Evolutionary conservation across 2,888 invertebrate species (phyloP).

Genomic region (Teleiodes luculella): DNA sequence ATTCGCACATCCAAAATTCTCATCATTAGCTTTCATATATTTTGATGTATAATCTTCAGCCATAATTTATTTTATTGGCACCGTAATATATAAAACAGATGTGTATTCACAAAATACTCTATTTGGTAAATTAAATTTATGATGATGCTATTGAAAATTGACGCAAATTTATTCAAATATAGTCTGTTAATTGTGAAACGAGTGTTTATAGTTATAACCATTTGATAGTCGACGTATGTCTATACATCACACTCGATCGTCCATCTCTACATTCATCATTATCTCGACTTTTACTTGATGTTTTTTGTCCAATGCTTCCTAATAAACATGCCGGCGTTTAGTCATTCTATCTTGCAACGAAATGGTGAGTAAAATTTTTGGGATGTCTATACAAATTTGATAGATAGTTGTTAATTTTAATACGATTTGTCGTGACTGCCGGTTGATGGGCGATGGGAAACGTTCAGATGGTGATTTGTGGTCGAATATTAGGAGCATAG

Average conservation of each 20-base stretch:
- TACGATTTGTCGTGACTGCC: slow-evolving; percentile 74
- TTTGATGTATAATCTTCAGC: slow-evolving; percentile 37
- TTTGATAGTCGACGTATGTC: slow-evolving; percentile 57
- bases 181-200: slow-evolving; percentile 67
- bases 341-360: slow-evolving; percentile 34
- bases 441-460: slow-evolving; percentile 69
- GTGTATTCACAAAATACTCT: slow-evolving; percentile 44
- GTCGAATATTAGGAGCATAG: slow-evolving; percentile 67
- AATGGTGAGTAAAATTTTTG: slow-evolving; percentile 45
- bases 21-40: slow-evolving; percentile 51
- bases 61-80: slow-evolving; percentile 53
- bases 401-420: slow-evolving; percentile 63
- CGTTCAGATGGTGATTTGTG: slow-evolving; percentile 66
- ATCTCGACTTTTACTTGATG: slow-evolving; percentile 31
- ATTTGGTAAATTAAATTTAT: slow-evolving; percentile 66
- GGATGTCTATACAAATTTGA: slow-evolving; percentile 47
- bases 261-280: slow-evolving; percentile 37
- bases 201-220: slow-evolving; percentile 60
- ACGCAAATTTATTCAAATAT: slow-evolving; percentile 72
- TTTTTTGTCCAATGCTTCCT: slow-evolving; percentile 33
- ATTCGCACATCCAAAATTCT: slow-evolving; percentile 26
- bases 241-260: slow-evolving; percentile 56
- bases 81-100: slow-evolving; percentile 48
- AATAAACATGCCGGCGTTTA: slow-evolving; percentile 26
- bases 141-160: slow-evolving; percentile 56